Conservation (phyloP, 2,888 invertebrate species). For the Thecophora atra region DNA sequence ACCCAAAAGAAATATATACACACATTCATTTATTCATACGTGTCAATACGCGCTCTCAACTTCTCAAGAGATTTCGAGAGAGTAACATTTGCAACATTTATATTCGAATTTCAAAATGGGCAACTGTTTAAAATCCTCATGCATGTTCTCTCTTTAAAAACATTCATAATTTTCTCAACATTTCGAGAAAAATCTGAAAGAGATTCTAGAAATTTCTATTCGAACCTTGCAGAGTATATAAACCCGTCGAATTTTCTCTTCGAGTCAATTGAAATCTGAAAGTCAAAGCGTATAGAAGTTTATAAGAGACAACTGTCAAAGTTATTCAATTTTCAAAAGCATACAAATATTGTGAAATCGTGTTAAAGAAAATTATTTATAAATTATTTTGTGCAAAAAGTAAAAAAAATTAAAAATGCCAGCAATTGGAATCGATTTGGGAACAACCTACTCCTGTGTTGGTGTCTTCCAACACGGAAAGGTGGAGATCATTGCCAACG, state of each 20-base stretch:
- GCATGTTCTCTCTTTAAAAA: too few species aligned
- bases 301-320: not conserved
- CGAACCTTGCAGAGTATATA: constrained; percentile 5
- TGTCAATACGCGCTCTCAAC: too few species aligned
- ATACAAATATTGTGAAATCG: not conserved
- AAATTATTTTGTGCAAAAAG: constrained; percentile 6
- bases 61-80: too few species aligned
- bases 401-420: constrained; percentile 61
- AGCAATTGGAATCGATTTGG: constrained; percentile 85
- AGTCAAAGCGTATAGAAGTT: constrained; percentile 9
- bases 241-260: not conserved
- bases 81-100: too few species aligned
- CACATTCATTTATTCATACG: too few species aligned
- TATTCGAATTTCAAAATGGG: too few species aligned
- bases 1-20: too few species aligned
- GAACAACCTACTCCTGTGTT: constrained; percentile 87
- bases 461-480: constrained; percentile 84
- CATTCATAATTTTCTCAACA: too few species aligned
- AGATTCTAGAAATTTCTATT: constrained; percentile 20
- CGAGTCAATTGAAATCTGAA: not conserved
- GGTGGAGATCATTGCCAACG: constrained; percentile 85
- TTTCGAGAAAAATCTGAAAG: not conserved
- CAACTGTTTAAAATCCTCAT: too few species aligned
- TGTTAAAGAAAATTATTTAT: not conserved
- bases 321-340: not conserved